phyloP scores from a whole-genome alignment of 2,113 vertebrate genomes.

The Andinoacara biseriatus region DNA sequence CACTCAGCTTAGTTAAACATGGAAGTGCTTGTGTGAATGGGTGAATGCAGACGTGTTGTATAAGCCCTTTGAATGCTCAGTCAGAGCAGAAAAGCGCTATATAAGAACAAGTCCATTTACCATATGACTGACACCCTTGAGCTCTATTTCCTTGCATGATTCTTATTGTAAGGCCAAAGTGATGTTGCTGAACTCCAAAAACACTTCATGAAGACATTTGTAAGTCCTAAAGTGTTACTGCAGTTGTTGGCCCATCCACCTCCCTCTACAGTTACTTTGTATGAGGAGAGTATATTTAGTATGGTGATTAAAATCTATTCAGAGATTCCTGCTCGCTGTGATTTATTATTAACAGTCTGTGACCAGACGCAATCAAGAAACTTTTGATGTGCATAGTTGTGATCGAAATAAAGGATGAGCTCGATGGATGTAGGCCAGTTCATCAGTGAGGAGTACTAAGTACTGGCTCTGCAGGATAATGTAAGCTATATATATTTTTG shows the following conservation, averaged over 20 bases:
- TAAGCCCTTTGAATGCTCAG: no score
- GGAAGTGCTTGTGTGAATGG: no score
- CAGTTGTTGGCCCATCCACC: neutral
- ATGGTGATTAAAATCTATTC: neutral
- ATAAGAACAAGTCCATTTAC: no score
- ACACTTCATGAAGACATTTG: neutral
- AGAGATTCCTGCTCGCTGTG: neutral
- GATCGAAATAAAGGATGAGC: no score
- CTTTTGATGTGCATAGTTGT: neutral
- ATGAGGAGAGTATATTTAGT: neutral
- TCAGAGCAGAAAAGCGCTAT: no score
- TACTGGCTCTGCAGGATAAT: neutral
- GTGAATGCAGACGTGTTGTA: no score
- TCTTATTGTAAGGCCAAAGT: neutral
- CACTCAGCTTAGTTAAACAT: no score
- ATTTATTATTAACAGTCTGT: neutral
- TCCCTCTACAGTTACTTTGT: no score
- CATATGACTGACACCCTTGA: slow-evolving; percentile 8
- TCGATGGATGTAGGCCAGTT: neutral
- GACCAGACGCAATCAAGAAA: neutral
- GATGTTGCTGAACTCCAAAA: neutral
- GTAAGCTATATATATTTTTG: neutral
- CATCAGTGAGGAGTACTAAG: neutral
- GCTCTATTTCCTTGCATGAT: neutral
- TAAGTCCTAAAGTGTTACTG: neutral